Percentiles rank a stretch among this genome's conserved stretches.
Conservation (phyloP, 1,140 invertebrate genomes). For the Bicyclus anynana region DNA sequence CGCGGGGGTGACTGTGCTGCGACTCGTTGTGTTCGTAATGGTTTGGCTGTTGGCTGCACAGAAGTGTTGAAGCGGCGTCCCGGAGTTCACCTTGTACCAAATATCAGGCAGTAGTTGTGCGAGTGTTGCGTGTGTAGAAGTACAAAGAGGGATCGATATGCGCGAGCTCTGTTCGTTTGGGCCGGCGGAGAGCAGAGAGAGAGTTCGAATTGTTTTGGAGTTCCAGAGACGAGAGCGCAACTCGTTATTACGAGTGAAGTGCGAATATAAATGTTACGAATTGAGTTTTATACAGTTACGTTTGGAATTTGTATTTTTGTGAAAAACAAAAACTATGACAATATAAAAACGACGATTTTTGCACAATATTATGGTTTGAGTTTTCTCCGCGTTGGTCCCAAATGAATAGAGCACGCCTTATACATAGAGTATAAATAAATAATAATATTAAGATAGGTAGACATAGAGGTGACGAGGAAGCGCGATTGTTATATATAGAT, state of each 20-base stretch:
- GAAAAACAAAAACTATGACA: too few species aligned
- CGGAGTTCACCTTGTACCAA: slow-evolving; percentile 37
- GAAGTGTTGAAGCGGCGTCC: slow-evolving; percentile 15
- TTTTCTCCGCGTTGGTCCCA: neutral
- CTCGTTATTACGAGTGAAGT: too few species aligned
- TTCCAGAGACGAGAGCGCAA: too few species aligned
- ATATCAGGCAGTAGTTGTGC: slow-evolving; percentile 45
- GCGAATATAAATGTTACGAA: too few species aligned
- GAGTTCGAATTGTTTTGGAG: too few species aligned
- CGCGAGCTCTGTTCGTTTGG: neutral
- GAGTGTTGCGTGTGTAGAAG: slow-evolving; percentile 44
- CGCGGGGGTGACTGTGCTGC: too few species aligned
- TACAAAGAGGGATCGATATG: slow-evolving; percentile 45
- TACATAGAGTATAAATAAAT: slow-evolving; percentile 2
- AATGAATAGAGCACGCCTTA: neutral
- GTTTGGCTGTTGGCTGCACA: too few species aligned
- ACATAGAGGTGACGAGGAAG: slow-evolving; percentile 27
- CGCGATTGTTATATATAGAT: slow-evolving; percentile 67
- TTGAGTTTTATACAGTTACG: too few species aligned
- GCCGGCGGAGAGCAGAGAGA: neutral
- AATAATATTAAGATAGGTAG: slow-evolving; percentile 10
- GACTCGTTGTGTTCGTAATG: too few species aligned
- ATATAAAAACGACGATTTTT: too few species aligned
- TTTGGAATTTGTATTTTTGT: too few species aligned
- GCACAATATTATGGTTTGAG: neutral